Evolutionary conservation across 2,888 invertebrate genomes (phyloP), one percentile per base, ranked within the genome.

Genomic region (Clusia tigrina): DNA sequence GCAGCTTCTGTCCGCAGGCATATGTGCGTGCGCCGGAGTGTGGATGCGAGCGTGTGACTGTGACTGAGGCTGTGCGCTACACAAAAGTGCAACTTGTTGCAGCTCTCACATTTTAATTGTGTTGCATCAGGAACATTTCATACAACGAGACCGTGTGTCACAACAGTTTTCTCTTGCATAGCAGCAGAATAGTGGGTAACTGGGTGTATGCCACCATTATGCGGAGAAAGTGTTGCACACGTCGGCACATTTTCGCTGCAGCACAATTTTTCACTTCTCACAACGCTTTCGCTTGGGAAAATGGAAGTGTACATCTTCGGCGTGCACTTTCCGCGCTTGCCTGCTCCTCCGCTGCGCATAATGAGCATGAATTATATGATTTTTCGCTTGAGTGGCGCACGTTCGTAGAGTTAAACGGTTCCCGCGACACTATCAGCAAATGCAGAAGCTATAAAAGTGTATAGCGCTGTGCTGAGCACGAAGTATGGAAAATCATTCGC

Each of bases 81-180:
- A n/a, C n/a, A n/a, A n/a, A n/a, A n/a, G 9, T 42, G 42, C 42
- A 42, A 42, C 42, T 42, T 42, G 42, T 42, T 42, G 42, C 42
- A 42, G 12, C n/a, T 42, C n/a, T n/a, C 3, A 42, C 15, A 32
- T 32, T 32, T 32, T 32, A 32, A 32, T 32, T 32, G 32, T 32
- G 32, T 32, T 32, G 32, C 32, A 32, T 42, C n/a, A 15, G 42
- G 32, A 12, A 32, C 6, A 32, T 32, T 32, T 32, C 32, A 9
- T 32, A 32, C 32, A 32, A 12, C 32, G 12, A n/a, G n/a, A n/a
- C n/a, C n/a, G n/a, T n/a, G n/a, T n/a, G n/a, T n/a, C n/a, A n/a
- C n/a, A n/a, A n/a, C n/a, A n/a, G n/a, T n/a, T n/a, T n/a, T n/a
- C n/a, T n/a, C n/a, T n/a, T n/a, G n/a, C n/a, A n/a, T n/a, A n/a